Evolutionary conservation across 2,113 vertebrate genomes (phyloP), one percentile per base, ranked within the genome.

Genomic region (Gobio gobio): DNA sequence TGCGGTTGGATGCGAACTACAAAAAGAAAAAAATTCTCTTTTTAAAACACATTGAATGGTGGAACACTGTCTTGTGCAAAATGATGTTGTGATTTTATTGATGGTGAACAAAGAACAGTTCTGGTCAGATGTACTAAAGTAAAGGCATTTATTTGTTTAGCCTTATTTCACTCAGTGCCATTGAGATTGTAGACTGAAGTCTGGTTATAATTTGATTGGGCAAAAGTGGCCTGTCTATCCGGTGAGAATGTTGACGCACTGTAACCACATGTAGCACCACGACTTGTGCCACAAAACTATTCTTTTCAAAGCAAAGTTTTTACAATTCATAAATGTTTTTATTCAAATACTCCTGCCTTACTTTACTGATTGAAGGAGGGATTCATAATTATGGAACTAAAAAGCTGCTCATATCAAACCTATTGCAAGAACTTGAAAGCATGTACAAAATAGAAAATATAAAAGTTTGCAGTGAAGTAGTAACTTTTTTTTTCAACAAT

Each of bases 1-100:
- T 86, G 47, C 85, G 45, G 20, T 84, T 76, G 88, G 26, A 66
- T 10, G 26, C 24, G 70, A 49, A 40, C 40, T 56, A 81, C 66
- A 20, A 82, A 47, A 51, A 33, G 76, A 45, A 61, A 61, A 66
- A 66, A 40, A 36, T 0, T 45, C 0, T 33, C 18, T 56, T 70
- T 58, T 49, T 9, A 76, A 78, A 14, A 51, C 10, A n/a, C 12
- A 24, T 14, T 18, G 54, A 82, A 12, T 59, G 72, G n/a, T 22
- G 12, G 14, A 73, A 40, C 40, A 70, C 68, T 86, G 33, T 68
- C n/a, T 87, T 75, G 86, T 90, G 76, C 83, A 9, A 75, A 78
- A 77, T 51, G 1, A 16, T 75, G 22, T 8, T 78, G 36, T 59
- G 51, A 49, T 78, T 68, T 66, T 64, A 14, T 24, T 70, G n/a